Evolutionary conservation across 2,888 invertebrate genomes (phyloP), one percentile per base, ranked within the genome.

Genomic region (Drosophila recens): DNA sequence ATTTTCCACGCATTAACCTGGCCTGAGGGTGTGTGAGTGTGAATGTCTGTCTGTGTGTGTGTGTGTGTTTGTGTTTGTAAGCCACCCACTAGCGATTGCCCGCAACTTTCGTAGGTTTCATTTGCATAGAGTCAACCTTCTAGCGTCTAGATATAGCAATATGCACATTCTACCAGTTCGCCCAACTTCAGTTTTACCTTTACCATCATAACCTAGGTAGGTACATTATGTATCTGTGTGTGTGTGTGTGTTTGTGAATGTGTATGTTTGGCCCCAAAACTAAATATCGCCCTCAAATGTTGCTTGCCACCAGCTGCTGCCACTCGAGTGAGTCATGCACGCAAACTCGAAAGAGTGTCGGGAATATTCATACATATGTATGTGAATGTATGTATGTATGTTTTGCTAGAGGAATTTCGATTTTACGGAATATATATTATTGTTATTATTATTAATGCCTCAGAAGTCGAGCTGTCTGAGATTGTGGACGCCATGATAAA

Each of bases 291-390:
- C 79, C 74, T 69, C 74, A 46, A 69, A 75, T 65, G 61, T 40
- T 78, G 68, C 62, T 64, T 68, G 65, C 73, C 72, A 71, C 76
- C 76, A 69, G 74, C 76, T 73, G 77, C 66, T 69, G 73, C 68
- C 67, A 64, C 67, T 62, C 63, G 61, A 80, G 67, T 87, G 86
- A 87, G 80, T 87, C 86, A 87, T 89, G 76, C 87, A 82, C 74
- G 78, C 82, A 67, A 89, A 66, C 69, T 67, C 40, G 59, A 61
- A 66, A 67, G 70, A 75, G 75, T 75, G 70, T 61, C 53, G 45
- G 51, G 20, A 34, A 66, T 30, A 46, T 20, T 52, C 45, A 34
- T 52, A 53, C 27, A 45, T 56, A 53, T 42, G 48, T 23, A 66
- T 42, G 5, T 30, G 30, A 43, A 1, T 27, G 27, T 27, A 23